Evolutionary conservation across 1,140 invertebrate species (phyloP).

Genomic region (Pentalonia nigronervosa): DNA sequence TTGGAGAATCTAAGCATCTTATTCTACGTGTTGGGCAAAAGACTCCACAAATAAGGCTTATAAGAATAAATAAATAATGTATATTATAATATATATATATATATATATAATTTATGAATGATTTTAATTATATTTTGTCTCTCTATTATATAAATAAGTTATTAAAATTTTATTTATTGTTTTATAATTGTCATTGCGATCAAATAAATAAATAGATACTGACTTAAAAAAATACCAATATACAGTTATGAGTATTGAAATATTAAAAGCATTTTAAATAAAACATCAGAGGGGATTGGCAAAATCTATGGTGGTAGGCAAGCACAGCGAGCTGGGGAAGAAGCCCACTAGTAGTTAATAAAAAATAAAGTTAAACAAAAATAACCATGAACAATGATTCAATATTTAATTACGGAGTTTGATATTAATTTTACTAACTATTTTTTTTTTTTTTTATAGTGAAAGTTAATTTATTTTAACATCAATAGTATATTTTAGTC

Average conservation of each 20-base stretch:
- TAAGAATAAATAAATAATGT: neutral
- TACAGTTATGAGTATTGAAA: neutral
- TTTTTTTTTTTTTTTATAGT: neutral
- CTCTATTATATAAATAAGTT: neutral
- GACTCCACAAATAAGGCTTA: neutral
- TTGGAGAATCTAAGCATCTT: neutral
- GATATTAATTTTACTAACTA: neutral
- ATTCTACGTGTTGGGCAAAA: neutral
- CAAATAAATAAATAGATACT: neutral
- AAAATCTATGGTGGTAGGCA: neutral
- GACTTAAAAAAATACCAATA: neutral
- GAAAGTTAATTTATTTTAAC: neutral
- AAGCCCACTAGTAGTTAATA: neutral
- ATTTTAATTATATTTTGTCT: neutral
- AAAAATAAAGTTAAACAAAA: neutral
- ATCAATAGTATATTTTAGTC: no score
- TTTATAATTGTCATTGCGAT: neutral
- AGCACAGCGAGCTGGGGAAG: neutral
- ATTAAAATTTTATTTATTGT: constrained; percentile 6
- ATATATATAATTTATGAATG: neutral
- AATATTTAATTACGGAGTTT: neutral
- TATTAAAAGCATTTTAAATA: neutral
- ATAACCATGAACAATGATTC: neutral
- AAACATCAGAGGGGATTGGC: neutral
- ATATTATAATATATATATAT: neutral